Evolutionary conservation across 2,797 vertebrate genomes (phyloP).

Genomic region (Premnoplex brunnescens): DNA sequence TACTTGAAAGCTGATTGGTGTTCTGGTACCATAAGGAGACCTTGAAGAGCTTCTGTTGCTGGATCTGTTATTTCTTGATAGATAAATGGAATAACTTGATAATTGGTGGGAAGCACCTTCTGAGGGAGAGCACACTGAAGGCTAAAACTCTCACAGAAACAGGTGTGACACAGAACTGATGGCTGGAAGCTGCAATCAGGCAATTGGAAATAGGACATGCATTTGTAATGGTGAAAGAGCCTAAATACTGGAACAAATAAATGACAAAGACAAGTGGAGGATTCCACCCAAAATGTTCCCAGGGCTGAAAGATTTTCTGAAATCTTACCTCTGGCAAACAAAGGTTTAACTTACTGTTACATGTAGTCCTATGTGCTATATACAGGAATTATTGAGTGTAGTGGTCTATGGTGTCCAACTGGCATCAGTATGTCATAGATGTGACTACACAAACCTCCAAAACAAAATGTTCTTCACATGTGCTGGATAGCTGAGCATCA

Average conservation of each 20-base stretch:
- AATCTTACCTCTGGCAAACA: neutral
- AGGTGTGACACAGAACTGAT: neutral
- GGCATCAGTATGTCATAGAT: neutral
- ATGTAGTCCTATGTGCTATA: neutral
- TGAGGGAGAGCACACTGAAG: neutral
- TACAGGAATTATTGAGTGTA: neutral
- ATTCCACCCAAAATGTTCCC: neutral
- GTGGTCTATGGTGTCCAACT: neutral
- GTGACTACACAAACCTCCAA: neutral
- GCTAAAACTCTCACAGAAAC: neutral
- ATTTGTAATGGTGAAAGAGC: neutral
- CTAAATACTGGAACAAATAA: neutral
- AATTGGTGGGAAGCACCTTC: neutral
- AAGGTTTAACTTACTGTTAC: neutral
- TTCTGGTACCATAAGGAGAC: neutral
- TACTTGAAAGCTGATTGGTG: neutral
- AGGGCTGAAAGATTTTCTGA: neutral
- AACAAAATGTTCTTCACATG: neutral
- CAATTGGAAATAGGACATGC: neutral
- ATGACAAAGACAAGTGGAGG: neutral
- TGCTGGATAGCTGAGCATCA: neutral
- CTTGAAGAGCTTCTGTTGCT: neutral
- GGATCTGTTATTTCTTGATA: neutral
- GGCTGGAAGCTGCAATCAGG: neutral
- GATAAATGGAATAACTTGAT: neutral